Percentiles rank a stretch among this genome's conserved stretches.
phyloP scores from a whole-genome alignment of 2,888 invertebrate species.

The Apamea monoglypha region DNA sequence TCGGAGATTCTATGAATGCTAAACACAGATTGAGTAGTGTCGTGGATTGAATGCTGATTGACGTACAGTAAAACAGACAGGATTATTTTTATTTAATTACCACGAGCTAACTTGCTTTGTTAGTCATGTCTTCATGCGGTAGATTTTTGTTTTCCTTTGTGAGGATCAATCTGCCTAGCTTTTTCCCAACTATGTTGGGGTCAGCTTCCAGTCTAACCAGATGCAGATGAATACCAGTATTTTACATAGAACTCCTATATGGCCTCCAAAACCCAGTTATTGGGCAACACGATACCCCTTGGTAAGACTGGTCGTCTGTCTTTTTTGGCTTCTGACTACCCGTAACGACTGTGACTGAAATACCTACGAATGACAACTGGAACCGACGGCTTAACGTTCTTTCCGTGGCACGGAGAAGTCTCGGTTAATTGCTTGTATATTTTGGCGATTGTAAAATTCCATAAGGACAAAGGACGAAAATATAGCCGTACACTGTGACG shows the following conservation, averaged over 20 bases:
- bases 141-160: background rate
- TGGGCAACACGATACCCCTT: background rate
- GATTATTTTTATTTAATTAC: slow-evolving; percentile 46
- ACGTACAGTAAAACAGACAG: slow-evolving; percentile 39
- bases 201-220: background rate
- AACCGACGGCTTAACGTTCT: background rate
- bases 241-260: background rate
- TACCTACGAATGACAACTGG: background rate
- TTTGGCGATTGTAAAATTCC: too few relatives aligned
- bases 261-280: background rate
- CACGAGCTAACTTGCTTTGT: background rate
- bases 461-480: background rate
- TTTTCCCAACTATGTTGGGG: background rate
- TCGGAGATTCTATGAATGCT: slow-evolving; percentile 54
- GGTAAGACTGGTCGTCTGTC: background rate
- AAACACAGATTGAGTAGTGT: slow-evolving; percentile 36
- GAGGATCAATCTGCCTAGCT: background rate
- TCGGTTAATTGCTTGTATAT: background rate
- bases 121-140: slow-evolving; percentile 10
- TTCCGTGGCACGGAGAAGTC: background rate
- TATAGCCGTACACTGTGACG: background rate
- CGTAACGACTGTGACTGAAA: background rate
- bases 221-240: background rate
- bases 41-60: slow-evolving; percentile 57
- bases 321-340: background rate